Evolutionary conservation across 2,888 invertebrate species (phyloP).

Genomic region (Monoplex corrugatus): DNA sequence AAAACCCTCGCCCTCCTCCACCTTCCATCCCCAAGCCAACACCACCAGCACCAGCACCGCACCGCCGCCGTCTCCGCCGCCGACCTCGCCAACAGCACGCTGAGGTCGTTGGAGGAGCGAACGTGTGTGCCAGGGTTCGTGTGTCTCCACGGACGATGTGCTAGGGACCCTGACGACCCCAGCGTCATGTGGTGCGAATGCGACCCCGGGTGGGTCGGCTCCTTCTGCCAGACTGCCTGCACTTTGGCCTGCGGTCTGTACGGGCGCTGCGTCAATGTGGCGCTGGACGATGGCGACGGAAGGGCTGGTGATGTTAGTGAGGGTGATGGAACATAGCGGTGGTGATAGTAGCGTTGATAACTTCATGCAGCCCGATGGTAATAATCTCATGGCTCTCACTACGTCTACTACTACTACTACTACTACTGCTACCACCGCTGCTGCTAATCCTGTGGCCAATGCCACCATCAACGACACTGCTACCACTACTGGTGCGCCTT

Average conservation of each 20-base stretch:
- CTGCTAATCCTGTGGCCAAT: not conserved
- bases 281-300: too few species aligned
- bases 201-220: constrained; percentile 30
- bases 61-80: not conserved
- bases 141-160: constrained; percentile 33
- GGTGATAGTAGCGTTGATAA: too few species aligned
- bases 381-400: not conserved
- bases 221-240: constrained; percentile 29
- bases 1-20: not conserved
- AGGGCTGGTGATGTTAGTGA: too few species aligned
- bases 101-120: constrained; percentile 13
- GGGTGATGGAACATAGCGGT: too few species aligned
- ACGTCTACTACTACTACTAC: not conserved
- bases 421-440: not conserved
- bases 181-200: not conserved
- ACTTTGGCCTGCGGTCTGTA: not conserved
- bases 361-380: not conserved
- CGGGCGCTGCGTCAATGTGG: not conserved
- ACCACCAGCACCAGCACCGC: not conserved
- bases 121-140: constrained; percentile 36
- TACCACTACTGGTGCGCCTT: not conserved
- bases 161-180: too few species aligned
- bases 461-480: not conserved
- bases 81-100: not conserved
- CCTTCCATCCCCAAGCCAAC: not conserved